Conservation (phyloP, 2,888 invertebrate species). For the Drosophila maculinotata region DNA sequence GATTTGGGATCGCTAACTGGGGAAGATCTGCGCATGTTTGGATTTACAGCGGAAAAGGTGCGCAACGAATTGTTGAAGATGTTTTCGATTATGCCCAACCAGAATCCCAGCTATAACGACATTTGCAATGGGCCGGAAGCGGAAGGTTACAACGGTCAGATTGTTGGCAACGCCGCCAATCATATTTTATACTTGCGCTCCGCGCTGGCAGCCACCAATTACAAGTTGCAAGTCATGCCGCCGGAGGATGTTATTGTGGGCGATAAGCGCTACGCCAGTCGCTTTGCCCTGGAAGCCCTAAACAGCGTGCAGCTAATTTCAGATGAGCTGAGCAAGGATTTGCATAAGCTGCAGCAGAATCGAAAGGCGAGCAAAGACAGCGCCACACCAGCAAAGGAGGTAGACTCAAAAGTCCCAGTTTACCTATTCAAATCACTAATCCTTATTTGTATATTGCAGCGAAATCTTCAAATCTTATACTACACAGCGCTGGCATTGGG, state of each 20-base stretch:
- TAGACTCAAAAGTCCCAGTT: background rate
- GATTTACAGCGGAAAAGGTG: slow-evolving; percentile 64
- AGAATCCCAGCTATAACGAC: slow-evolving; percentile 76
- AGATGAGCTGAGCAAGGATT: slow-evolving; percentile 74
- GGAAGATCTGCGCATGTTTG: slow-evolving; percentile 78
- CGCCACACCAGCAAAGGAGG: slow-evolving; percentile 29
- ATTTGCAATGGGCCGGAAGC: slow-evolving; percentile 68
- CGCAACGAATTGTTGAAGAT: slow-evolving; percentile 70
- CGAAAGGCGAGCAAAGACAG: background rate
- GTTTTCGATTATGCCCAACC: slow-evolving; percentile 79
- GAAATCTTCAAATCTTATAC: slow-evolving; percentile 49
- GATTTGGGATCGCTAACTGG: slow-evolving; percentile 79
- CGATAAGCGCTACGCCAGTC: slow-evolving; percentile 83
- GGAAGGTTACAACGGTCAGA: slow-evolving; percentile 72
- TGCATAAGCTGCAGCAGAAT: slow-evolving; percentile 65
- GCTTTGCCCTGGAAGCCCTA: slow-evolving; percentile 82
- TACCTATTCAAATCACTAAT: too few relatives aligned
- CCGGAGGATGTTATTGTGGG: slow-evolving; percentile 83
- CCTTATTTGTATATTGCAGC: slow-evolving; percentile 24
- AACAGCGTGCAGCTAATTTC: slow-evolving; percentile 76
- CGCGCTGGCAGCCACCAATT: slow-evolving; percentile 80
- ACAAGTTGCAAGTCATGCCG: slow-evolving; percentile 81
- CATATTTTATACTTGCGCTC: slow-evolving; percentile 81
- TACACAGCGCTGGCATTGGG: slow-evolving; percentile 54
- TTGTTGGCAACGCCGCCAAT: slow-evolving; percentile 70